Evolutionary conservation across 2,797 vertebrate genomes (phyloP), one percentile per base, ranked within the genome.

Genomic region (Leptatherina wallacei): DNA sequence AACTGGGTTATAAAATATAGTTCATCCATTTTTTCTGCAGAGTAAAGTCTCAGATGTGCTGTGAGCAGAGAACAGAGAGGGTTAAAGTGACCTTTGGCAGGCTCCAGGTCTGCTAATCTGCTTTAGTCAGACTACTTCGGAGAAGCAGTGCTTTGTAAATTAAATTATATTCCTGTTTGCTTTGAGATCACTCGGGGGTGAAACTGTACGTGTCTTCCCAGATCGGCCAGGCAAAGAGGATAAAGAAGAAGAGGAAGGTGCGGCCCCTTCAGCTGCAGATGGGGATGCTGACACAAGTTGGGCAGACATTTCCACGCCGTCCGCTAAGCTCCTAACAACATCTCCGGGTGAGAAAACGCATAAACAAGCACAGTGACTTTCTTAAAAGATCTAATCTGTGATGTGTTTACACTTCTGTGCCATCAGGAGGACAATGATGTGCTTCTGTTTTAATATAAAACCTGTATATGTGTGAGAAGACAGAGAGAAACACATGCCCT

Each of bases 1-100:
- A 94, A 93, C 89, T 94, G 81, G 94, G 93, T 94, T 93, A 91
- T 78, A 86, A 90, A 82, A 87, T 65, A 66, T 62, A 73, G 83
- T 74, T 80, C 64, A 42, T 71, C 63, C 73, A 16, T 81, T 77
- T 51, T 51, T 80, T 51, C 71, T 73, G 18, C 80, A 74, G 76
- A 20, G 61, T 55, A 61, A 44, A 51, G 70, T 76, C 74, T 84
- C 77, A 81, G 73, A 80, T 33, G 0, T 36, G 22, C 75, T 47
- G 16, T 6, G 69, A 75, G 64, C 65, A 6, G 68, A 65, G 72
- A 18, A n/a, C 54, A 44, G 70, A 56, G 42, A 71, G 75, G 82
- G 66, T 85, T 75, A 80, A 82, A 81, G 65, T 61, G 58, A 65
- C 63, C 32, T 57, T 42, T 65, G 60, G 56, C 60, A 65, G 55